Conservation (phyloP, 2,113 vertebrate genomes). For the Heterocephalus glaber region DNA sequence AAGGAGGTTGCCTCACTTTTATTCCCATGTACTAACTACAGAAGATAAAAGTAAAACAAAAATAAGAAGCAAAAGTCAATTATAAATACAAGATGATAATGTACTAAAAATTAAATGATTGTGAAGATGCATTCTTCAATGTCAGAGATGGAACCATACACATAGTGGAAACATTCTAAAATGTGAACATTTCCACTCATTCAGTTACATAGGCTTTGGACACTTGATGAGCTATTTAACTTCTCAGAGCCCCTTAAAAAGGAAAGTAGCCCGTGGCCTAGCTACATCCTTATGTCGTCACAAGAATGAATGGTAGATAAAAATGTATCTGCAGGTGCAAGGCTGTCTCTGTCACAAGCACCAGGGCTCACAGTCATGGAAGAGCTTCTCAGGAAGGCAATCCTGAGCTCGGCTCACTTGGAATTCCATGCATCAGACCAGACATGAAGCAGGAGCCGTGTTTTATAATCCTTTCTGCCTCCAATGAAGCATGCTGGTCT, state of each 20-base stretch:
- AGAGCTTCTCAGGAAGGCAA: background rate
- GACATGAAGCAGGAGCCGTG: background rate
- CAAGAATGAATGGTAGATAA: rapidly evolving
- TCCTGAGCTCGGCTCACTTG: background rate
- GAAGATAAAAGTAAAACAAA: background rate
- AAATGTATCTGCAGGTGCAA: too few species aligned
- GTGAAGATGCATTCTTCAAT: background rate
- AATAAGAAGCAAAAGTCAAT: background rate
- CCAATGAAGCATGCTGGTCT: too few species aligned
- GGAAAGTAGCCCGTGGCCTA: too few species aligned
- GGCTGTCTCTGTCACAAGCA: background rate
- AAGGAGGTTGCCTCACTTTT: background rate
- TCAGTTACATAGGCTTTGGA: background rate
- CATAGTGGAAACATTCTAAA: background rate
- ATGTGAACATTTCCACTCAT: background rate
- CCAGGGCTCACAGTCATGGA: background rate
- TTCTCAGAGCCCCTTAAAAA: background rate
- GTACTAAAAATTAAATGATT: background rate
- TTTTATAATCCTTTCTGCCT: background rate
- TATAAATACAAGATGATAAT: background rate
- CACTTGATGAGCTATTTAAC: background rate
- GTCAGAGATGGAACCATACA: background rate
- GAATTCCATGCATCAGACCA: background rate
- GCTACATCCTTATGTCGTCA: background rate
- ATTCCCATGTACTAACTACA: background rate